phyloP scores from a whole-genome alignment of 2,113 vertebrate species.

The Glareola pratincola region DNA sequence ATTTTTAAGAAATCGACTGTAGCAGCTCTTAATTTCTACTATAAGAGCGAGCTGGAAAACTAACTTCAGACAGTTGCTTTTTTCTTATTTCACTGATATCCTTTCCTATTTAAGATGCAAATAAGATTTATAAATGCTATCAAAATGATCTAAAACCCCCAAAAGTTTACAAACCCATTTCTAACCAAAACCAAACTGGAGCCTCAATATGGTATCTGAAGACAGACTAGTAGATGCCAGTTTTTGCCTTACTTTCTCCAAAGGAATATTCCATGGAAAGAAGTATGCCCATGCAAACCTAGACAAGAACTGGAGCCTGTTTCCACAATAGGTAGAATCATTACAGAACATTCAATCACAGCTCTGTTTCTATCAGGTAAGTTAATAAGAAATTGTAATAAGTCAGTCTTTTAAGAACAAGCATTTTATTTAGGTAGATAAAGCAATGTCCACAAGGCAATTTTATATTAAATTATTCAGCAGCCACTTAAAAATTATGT shows the following conservation, averaged over 20 bases:
- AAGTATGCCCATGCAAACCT: background rate
- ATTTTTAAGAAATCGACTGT: background rate
- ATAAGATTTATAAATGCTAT: background rate
- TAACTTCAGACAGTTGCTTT: background rate
- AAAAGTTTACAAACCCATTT: background rate
- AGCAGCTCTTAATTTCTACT: background rate
- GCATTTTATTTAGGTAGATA: constrained; percentile 33
- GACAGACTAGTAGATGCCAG: background rate
- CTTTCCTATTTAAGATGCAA: background rate
- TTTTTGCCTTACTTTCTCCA: background rate
- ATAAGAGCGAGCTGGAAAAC: background rate
- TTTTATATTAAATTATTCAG: constrained; percentile 5
- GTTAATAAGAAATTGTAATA: constrained; percentile 32
- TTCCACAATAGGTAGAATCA: background rate
- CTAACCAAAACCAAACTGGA: background rate
- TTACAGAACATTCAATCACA: background rate
- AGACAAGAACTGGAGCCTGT: background rate
- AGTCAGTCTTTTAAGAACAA: constrained; percentile 2
- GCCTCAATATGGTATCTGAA: background rate
- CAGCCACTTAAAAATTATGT: constrained; percentile 2
- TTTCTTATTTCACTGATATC: background rate
- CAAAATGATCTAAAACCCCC: background rate
- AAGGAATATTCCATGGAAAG: background rate
- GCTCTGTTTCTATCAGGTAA: background rate
- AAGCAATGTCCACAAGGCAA: background rate